Conservation (phyloP, 2,888 invertebrate genomes). For the Drosophila picticornis region DNA sequence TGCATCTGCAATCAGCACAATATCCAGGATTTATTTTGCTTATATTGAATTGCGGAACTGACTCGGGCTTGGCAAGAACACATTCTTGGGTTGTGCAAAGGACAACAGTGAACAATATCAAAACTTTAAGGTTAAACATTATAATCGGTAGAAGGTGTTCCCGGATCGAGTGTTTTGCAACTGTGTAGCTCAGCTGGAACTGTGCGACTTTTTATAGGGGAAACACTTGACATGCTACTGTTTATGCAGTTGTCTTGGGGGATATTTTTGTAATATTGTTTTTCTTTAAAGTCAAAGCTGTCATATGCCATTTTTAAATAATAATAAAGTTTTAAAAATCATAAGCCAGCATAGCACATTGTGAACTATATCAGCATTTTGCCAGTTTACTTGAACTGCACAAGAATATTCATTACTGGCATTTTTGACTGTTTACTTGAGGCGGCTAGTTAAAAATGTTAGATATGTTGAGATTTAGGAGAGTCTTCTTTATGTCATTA, state of each 20-base stretch:
- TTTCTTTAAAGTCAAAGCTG: conserved; percentile 3
- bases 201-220: conserved; percentile 39
- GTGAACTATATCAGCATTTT: neutral
- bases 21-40: neutral
- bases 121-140: conserved; percentile 57
- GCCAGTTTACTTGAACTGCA: neutral
- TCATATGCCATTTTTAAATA: neutral
- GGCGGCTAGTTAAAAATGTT: neutral
- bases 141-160: neutral
- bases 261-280: conserved; percentile 10
- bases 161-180: neutral
- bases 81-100: conserved; percentile 42
- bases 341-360: neutral
- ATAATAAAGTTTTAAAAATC: neutral
- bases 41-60: accelerated
- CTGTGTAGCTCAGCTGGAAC: conserved; percentile 5
- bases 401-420: neutral
- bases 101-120: conserved; percentile 47
- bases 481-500: neutral
- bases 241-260: conserved; percentile 57
- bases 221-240: neutral
- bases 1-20: neutral
- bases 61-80: neutral
- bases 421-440: neutral
- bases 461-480: neutral